Percentiles rank a stretch among this genome's conserved stretches.
Evolutionary conservation across 2,113 vertebrate species (phyloP).

Genomic region (Excalfactoria chinensis): DNA sequence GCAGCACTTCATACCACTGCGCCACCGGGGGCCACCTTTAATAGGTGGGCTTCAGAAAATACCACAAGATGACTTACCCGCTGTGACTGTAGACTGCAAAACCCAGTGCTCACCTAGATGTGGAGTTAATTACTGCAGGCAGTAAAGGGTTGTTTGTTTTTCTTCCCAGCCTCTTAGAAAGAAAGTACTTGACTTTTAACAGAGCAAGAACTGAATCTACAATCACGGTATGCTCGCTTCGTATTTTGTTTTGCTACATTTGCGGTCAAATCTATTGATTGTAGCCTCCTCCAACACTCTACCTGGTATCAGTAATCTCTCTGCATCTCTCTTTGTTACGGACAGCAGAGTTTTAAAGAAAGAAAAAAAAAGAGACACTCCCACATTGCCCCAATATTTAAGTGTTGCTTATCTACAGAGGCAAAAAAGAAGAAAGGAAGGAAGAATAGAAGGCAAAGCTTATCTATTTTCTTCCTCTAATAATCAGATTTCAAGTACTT

Average conservation of each 20-base stretch:
- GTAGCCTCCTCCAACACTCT: not conserved
- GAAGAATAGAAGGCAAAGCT: not conserved
- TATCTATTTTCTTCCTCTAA: not conserved
- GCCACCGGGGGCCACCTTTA: no score
- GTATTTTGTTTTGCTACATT: not conserved
- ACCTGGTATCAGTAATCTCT: not conserved
- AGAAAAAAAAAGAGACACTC: not conserved
- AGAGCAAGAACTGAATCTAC: not conserved
- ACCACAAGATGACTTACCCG: not conserved
- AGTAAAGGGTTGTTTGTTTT: not conserved
- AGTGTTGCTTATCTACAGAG: not conserved
- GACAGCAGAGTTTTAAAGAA: not conserved
- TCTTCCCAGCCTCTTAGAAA: not conserved
- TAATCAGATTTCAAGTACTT: not conserved
- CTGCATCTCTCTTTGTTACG: not conserved
- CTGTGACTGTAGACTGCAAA: not conserved
- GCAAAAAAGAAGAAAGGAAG: no score
- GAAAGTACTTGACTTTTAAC: not conserved
- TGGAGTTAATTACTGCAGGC: not conserved
- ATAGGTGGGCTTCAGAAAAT: not conserved
- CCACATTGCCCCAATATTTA: fast-evolving
- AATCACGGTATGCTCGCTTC: not conserved
- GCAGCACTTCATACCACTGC: no score
- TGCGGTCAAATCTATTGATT: not conserved
- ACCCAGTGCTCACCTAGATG: not conserved